A percentile compares a stretch with the other conserved stretches of the same genome.
Conservation (phyloP, 2,797 vertebrate species). For the Eulemur mongoz region DNA sequence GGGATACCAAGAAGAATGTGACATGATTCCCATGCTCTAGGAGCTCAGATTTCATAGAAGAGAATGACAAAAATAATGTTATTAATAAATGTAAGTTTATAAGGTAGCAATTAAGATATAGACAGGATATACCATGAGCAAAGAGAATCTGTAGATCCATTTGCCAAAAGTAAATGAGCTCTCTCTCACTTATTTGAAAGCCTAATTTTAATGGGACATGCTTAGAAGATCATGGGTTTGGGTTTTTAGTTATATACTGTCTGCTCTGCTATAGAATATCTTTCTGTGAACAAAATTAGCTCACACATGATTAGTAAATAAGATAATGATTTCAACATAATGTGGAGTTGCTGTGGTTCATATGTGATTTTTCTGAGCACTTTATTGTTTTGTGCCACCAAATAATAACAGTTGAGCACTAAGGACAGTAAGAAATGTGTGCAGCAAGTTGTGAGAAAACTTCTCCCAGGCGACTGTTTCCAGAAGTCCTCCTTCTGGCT, state of each 20-base stretch:
- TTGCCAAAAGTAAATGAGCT: background rate
- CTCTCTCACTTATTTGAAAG: background rate
- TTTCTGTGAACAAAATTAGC: background rate
- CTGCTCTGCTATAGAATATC: background rate
- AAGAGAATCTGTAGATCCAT: background rate
- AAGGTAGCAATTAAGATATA: background rate
- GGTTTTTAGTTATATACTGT: background rate
- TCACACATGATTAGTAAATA: background rate
- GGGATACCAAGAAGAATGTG: background rate
- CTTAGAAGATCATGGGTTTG: background rate
- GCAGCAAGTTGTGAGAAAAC: background rate
- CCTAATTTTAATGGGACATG: background rate
- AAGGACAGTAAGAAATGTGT: background rate
- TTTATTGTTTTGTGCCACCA: background rate
- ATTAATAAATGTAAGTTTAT: background rate
- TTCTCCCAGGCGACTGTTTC: background rate
- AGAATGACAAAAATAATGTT: background rate
- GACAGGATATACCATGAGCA: background rate
- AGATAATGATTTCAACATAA: background rate
- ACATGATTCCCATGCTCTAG: background rate
- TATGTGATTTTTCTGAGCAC: background rate
- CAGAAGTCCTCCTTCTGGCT: background rate
- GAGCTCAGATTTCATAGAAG: background rate
- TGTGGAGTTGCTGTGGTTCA: background rate
- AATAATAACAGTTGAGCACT: background rate